Evolutionary conservation across 2,888 invertebrate species (phyloP).

Genomic region (Megaustenia siamemsis): DNA sequence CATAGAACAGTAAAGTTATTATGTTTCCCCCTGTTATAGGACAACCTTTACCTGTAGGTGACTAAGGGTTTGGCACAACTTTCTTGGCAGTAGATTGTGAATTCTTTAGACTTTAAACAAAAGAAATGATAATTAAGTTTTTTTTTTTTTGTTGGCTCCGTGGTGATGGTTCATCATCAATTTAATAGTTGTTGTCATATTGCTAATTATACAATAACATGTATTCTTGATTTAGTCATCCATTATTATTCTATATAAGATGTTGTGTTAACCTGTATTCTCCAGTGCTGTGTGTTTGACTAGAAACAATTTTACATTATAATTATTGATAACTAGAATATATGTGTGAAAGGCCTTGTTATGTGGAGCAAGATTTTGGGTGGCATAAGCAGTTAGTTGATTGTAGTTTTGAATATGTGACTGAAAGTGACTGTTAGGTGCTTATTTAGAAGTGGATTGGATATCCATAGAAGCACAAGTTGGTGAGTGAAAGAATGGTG

Average conservation of each 20-base stretch:
- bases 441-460: neutral
- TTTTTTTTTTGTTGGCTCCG: neutral
- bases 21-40: too few relatives aligned
- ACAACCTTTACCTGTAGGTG: too few relatives aligned
- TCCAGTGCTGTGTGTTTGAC: too few relatives aligned
- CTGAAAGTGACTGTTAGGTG: neutral
- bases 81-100: neutral
- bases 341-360: too few relatives aligned
- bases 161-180: neutral
- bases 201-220: neutral
- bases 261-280: neutral
- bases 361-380: neutral
- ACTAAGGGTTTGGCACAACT: too few relatives aligned
- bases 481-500: slow-evolving; percentile 17
- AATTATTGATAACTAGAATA: too few relatives aligned
- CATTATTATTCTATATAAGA: neutral
- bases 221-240: neutral
- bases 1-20: too few relatives aligned
- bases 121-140: too few relatives aligned
- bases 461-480: neutral
- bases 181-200: neutral
- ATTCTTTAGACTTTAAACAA: neutral
- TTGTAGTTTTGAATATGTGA: neutral
- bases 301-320: too few relatives aligned
- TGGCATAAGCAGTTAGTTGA: neutral